Evolutionary conservation across 2,797 vertebrate genomes (phyloP), one percentile per base, ranked within the genome.

Genomic region (Alouatta caraya): DNA sequence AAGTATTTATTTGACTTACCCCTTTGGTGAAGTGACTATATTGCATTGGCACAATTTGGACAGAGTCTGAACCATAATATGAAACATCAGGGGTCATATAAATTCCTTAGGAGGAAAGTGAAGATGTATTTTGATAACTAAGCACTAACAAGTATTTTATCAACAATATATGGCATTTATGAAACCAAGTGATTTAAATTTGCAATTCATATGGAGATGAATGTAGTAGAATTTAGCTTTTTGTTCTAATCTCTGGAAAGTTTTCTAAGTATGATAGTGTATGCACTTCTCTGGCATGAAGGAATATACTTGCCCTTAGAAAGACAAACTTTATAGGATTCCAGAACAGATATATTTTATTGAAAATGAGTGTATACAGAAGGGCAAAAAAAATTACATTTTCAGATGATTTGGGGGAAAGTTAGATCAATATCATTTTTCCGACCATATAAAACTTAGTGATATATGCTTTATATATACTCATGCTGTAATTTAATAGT

Each of bases 321-420:
- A 91, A 97, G 42, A 90, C 17, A 81, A 76, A 52, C 1, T n/a
- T 92, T 44, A 26, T 9, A 64, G 46, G 19, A 75, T 79, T 90
- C 26, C 12, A 85, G 14, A 90, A 73, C 2, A 73, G 21, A 81
- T 81, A 57, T 11, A 81, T 52, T 55, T 93, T 89, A 28, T 90
- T 79, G 2, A 28, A 94, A 93, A 93, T 94, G 42, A 83, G 6
- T 21, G 80, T 55, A 93, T 67, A 9, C 8, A 93, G 44, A 84
- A 37, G 1, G 13, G 12, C 80, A 55, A 44, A 17, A 44, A 17
- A 93, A 94, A 93, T 83, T 61, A 67, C 2, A 46, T 50, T 83
- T 97, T 89, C 17, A 93, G 24, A 42, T 93, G 93, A 72, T 87
- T 91, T 95, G 5, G 33, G 12, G 24, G 4, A 85, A 96, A 73